Conservation (phyloP, 2,797 vertebrate genomes). For the Synanceia verrucosa region DNA sequence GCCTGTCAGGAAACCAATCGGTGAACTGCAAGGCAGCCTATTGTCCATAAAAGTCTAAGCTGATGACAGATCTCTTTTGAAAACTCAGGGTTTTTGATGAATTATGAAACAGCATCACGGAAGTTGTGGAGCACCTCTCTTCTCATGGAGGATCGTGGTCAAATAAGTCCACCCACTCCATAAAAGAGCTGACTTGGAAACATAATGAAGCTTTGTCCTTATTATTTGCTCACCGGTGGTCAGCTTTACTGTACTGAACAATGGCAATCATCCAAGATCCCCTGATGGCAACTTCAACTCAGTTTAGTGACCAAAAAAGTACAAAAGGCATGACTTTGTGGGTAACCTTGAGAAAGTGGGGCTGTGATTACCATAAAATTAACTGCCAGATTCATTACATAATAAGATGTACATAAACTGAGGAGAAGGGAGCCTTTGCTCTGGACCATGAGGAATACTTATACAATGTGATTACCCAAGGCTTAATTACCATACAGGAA, state of each 20-base stretch:
- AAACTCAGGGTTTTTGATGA: constrained; percentile 64
- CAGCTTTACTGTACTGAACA: constrained; percentile 54
- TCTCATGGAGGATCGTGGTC: constrained; percentile 42
- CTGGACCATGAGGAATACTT: constrained; percentile 52
- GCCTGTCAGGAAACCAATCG: constrained; percentile 55
- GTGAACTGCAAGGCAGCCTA: constrained; percentile 58
- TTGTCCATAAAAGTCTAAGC: constrained; percentile 64
- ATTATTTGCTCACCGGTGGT: constrained; percentile 62
- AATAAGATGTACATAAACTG: constrained; percentile 71
- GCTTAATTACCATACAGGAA: constrained; percentile 64
- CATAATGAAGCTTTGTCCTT: constrained; percentile 66
- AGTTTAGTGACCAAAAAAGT: constrained; percentile 33
- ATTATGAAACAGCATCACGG: constrained; percentile 70
- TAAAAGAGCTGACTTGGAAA: constrained; percentile 62
- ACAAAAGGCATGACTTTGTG: constrained; percentile 48
- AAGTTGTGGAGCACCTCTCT: constrained; percentile 50
- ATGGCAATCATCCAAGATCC: constrained; percentile 54
- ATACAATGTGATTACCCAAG: constrained; percentile 53
- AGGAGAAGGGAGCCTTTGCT: constrained; percentile 56
- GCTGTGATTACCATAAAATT: constrained; percentile 77
- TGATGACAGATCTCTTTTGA: constrained; percentile 57
- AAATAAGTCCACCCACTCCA: constrained; percentile 49
- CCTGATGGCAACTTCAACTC: constrained; percentile 56
- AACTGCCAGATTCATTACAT: constrained; percentile 73
- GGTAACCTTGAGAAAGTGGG: constrained; percentile 75